Evolutionary conservation across 2,888 invertebrate species (phyloP).

Genomic region (Blastobasis adustella): DNA sequence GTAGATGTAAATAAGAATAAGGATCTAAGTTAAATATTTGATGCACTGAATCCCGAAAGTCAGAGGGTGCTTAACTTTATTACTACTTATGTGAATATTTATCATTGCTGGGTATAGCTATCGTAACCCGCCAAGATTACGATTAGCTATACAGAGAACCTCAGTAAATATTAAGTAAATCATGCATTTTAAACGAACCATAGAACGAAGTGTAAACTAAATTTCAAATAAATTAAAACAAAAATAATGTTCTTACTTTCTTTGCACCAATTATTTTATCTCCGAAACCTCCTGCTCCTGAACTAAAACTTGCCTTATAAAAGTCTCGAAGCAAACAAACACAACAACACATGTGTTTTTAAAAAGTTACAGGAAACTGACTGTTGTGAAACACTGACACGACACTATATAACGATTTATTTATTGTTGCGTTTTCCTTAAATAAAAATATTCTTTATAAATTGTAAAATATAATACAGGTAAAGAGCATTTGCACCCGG

Average conservation of each 20-base stretch:
- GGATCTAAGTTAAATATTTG: constrained; percentile 39
- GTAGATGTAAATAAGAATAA: constrained; percentile 21
- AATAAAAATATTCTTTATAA: too few relatives aligned
- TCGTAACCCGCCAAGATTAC: constrained; percentile 30
- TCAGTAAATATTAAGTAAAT: constrained; percentile 34
- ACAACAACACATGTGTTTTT: too few relatives aligned
- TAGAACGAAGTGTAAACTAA: constrained; percentile 38
- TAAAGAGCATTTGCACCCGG: too few relatives aligned
- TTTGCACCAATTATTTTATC: background rate
- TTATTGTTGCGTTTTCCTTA: too few relatives aligned
- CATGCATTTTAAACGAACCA: constrained; percentile 61
- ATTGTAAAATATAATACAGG: too few relatives aligned
- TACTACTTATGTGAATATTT: constrained; percentile 16
- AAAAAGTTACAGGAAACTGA: too few relatives aligned
- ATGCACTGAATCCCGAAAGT: constrained; percentile 24
- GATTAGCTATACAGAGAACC: constrained; percentile 30
- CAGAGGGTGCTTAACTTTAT: constrained; percentile 27
- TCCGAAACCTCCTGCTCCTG: background rate
- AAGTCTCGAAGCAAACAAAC: too few relatives aligned
- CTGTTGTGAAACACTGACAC: too few relatives aligned
- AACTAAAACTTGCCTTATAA: too few relatives aligned
- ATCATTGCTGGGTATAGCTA: constrained; percentile 32
- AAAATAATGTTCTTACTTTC: background rate
- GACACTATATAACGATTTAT: too few relatives aligned
- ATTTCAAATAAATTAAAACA: constrained; percentile 8